These are phyloP conservation scores for Sceloporus undulatus DNA, from an alignment of 2,113 vertebrate species.

Conservation along the genomic window DNA sequence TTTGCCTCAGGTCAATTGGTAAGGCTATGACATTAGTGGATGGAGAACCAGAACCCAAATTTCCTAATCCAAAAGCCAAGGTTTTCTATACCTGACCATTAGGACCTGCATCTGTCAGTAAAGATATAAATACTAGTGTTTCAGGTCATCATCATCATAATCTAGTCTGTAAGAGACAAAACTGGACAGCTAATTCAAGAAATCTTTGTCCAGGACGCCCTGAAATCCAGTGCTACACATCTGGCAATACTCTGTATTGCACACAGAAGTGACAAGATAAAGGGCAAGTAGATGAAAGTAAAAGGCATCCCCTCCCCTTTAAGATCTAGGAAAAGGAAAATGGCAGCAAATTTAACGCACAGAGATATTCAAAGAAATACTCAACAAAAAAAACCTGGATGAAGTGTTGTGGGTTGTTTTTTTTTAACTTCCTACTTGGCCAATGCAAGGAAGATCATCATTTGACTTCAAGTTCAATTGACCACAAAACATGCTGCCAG, in stretches of 20 bases:
- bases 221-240: not conserved
- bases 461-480: not conserved
- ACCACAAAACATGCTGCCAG: not conserved
- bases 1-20: not conserved
- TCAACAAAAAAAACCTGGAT: not conserved
- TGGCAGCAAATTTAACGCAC: not conserved
- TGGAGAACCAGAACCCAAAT: not conserved
- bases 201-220: not conserved
- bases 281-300: not conserved
- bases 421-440: not conserved
- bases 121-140: not conserved
- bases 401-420: not conserved
- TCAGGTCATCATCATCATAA: not conserved
- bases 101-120: not conserved
- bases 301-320: not conserved
- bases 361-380: not conserved
- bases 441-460: not conserved
- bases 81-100: fast-evolving
- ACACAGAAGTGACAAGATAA: not conserved
- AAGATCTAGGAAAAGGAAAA: conserved; percentile 3
- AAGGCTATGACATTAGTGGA: fast-evolving
- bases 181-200: not conserved
- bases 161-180: not conserved
- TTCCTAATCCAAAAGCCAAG: not conserved
- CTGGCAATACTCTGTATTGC: not conserved